Evolutionary conservation across 2,797 vertebrate species (phyloP).

Genomic region (Rhabdomys pumilio): DNA sequence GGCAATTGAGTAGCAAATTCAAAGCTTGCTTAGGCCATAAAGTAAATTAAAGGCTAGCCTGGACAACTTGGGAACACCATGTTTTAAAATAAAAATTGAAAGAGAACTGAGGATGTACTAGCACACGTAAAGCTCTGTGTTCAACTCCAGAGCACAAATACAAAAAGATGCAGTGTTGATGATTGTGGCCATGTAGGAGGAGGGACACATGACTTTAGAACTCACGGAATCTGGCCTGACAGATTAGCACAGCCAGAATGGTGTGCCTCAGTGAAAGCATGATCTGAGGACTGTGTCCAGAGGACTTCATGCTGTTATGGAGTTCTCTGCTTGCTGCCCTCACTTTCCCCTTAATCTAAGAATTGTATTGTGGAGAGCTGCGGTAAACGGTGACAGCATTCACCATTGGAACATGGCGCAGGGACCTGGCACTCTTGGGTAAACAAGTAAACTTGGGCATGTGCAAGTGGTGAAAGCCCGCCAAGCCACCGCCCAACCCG

Average conservation of each 20-base stretch:
- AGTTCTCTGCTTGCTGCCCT: background rate
- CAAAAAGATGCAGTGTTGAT: background rate
- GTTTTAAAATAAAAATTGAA: background rate
- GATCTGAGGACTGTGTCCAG: background rate
- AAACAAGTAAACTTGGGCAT: too few relatives aligned
- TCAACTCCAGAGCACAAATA: background rate
- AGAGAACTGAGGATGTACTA: background rate
- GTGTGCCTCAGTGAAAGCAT: background rate
- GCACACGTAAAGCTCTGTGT: background rate
- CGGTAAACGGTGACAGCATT: too few relatives aligned
- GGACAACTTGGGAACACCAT: background rate
- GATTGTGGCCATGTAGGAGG: background rate
- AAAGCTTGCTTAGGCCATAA: background rate
- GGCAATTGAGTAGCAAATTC: background rate
- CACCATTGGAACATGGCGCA: too few relatives aligned
- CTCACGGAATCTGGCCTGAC: background rate
- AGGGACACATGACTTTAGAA: background rate
- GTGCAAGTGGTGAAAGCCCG: too few relatives aligned
- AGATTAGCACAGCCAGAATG: background rate
- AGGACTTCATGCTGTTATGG: background rate
- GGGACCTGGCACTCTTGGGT: too few relatives aligned
- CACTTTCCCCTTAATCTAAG: background rate
- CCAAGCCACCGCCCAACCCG: too few relatives aligned
- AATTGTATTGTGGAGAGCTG: too few relatives aligned
- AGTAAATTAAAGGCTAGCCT: background rate